Percentiles rank a stretch among this genome's conserved stretches.
phyloP scores from a whole-genome alignment of 2,113 vertebrate species.

The Anhinga rufa region DNA sequence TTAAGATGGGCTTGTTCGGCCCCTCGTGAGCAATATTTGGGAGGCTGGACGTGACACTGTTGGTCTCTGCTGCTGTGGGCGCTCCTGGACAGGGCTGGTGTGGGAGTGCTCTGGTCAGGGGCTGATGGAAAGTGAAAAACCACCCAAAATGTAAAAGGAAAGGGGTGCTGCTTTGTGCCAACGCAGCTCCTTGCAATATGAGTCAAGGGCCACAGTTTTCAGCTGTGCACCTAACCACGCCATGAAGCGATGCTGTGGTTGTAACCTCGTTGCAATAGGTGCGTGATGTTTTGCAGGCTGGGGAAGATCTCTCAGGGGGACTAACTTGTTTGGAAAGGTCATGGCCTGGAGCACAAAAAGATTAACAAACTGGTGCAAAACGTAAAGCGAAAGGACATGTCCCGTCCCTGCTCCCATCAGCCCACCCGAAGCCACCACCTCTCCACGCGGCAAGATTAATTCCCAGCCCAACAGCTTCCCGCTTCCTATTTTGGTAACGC shows the following conservation, averaged over 20 bases:
- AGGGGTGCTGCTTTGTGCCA: not conserved
- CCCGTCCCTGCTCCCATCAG: not conserved
- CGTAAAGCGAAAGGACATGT: not conserved
- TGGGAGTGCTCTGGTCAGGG: not conserved
- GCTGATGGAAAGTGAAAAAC: not conserved
- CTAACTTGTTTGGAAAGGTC: not conserved
- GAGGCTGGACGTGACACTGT: not conserved
- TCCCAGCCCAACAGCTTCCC: constrained; percentile 14
- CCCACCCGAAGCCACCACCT: not conserved
- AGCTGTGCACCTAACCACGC: not conserved
- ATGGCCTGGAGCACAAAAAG: not conserved
- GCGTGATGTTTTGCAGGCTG: not conserved
- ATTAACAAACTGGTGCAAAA: not conserved
- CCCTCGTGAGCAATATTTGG: not conserved
- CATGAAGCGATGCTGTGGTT: not conserved
- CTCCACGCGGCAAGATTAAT: not conserved
- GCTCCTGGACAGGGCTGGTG: not conserved
- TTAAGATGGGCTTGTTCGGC: rapidly evolving
- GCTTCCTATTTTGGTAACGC: constrained; percentile 7
- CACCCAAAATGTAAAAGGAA: not conserved
- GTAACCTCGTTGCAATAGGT: rapidly evolving
- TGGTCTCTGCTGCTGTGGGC: rapidly evolving
- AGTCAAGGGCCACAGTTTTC: rapidly evolving
- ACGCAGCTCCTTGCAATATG: rapidly evolving
- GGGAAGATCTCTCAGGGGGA: not conserved